Percentiles rank a stretch among this genome's conserved stretches.
phyloP scores from a whole-genome alignment of 2,113 vertebrate genomes.

The Xiphophorus couchianus region DNA sequence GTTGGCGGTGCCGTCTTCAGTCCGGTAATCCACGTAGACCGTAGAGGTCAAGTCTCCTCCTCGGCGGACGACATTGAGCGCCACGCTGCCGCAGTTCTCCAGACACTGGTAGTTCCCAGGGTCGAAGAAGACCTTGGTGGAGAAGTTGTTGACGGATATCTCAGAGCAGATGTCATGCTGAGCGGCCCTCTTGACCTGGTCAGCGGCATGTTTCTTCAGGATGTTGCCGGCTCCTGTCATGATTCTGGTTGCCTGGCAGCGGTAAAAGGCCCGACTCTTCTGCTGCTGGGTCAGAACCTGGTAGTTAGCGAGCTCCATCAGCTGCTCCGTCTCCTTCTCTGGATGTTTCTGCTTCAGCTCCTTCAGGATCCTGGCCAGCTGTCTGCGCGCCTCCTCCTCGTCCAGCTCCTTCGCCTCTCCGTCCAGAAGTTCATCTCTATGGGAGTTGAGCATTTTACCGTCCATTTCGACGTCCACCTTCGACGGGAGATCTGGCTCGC shows the following conservation, averaged over 20 bases:
- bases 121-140: constrained; percentile 91
- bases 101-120: constrained; percentile 91
- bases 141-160: constrained; percentile 77
- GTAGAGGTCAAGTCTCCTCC: constrained; percentile 88
- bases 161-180: constrained; percentile 87
- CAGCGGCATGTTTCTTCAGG: constrained; percentile 90
- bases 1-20: constrained; percentile 94
- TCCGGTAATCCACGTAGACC: constrained; percentile 88
- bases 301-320: constrained; percentile 92
- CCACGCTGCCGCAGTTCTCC: constrained; percentile 93
- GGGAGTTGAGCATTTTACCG: constrained; percentile 86
- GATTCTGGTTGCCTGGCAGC: constrained; percentile 92
- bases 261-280: constrained; percentile 95
- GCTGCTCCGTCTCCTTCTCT: constrained; percentile 91
- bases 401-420: constrained; percentile 86
- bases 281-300: constrained; percentile 91
- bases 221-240: constrained; percentile 94
- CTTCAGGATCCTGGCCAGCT: constrained; percentile 91
- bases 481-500: constrained; percentile 84
- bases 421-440: constrained; percentile 84
- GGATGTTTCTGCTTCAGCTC: constrained; percentile 95
- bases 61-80: constrained; percentile 85
- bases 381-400: constrained; percentile 89
- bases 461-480: constrained; percentile 94
- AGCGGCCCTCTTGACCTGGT: constrained; percentile 88